These are phyloP conservation scores for Megaceryle maxima DNA, from an alignment of 2,113 vertebrate species.

Conservation along the genomic window DNA sequence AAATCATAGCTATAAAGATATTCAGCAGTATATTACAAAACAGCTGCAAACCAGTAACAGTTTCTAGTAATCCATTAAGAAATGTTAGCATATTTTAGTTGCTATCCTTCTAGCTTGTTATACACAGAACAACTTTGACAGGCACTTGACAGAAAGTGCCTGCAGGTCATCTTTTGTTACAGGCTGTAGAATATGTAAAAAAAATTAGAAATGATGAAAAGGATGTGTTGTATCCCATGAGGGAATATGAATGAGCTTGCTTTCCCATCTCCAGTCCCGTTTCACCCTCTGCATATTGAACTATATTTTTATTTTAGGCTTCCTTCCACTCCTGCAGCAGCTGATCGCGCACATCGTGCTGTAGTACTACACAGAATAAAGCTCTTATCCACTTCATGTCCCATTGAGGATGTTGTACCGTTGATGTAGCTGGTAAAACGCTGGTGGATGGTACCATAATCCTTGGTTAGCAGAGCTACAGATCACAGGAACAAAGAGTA, in stretches of 20 bases:
- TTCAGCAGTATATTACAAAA: conserved; percentile 28
- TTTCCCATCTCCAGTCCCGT: neutral
- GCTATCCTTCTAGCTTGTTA: conserved; percentile 19
- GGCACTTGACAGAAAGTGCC: conserved; percentile 53
- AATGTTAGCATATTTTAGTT: conserved; percentile 8
- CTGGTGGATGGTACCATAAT: neutral
- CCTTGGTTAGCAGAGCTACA: neutral
- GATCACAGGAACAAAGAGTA: neutral
- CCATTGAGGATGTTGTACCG: neutral
- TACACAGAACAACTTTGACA: neutral
- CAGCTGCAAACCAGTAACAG: conserved; percentile 1
- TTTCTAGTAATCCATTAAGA: conserved; percentile 34
- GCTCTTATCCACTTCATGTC: neutral
- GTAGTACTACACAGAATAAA: neutral
- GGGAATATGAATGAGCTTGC: neutral
- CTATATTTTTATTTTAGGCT: neutral
- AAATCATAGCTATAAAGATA: conserved; percentile 16
- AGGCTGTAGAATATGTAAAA: conserved; percentile 16
- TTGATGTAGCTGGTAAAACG: neutral
- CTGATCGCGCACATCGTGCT: neutral
- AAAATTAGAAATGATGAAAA: conserved; percentile 20
- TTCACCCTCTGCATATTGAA: neutral
- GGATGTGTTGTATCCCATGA: neutral
- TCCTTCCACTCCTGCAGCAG: neutral
- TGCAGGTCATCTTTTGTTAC: conserved; percentile 33